Base-by-base conservation (phyloP, 2,888 invertebrate species). In the Zaprionus lineosus region DNA sequence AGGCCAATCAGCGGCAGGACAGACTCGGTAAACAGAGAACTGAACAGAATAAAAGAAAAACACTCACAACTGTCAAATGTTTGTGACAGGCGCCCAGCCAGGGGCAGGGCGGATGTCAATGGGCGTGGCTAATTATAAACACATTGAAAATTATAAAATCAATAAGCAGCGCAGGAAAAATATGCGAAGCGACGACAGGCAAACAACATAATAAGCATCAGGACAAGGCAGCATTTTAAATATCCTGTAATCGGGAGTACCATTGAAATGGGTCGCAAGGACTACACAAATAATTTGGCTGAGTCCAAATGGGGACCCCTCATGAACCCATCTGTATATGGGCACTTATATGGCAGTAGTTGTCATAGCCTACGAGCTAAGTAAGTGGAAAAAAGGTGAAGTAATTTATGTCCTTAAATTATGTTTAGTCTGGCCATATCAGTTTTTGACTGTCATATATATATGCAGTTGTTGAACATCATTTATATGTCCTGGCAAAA, bases 121-220 rank as follows among this genome's bases (percentile, higher is more conserved):
- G 66, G 79, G 61, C 47, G 74, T 53, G 71, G 74, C 84, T 86
- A 71, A 86, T 82, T 82, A 71, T 64, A 65, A 68, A 34, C 61
- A 55, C 64, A 60, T 68, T 70, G 46, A 29, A 61, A 71, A 75
- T 70, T 70, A 67, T 55, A 75, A 83, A 85, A 79, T 83, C 84
- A 61, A 75, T 83, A 71, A 37, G 14, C 19, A 41, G 7, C 11
- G 31, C 26, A 26, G 12, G 21, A 12, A 40, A n/a, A 14, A 39
- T 31, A 28, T 2, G 6, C 29, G 12, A 26, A n/a, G 36, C 41
- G 21, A 16, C 46, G 71, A 66, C 47, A 55, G 36, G 36, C 31
- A 29, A 24, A 46, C 41, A 47, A 52, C 24, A 2, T 4, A n/a
- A 1, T 24, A 62, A 47, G 44, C 50, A 53, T 50, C 29, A 24